Evolutionary conservation across 2,888 invertebrate species (phyloP).

Genomic region (Andrena trimmerana): DNA sequence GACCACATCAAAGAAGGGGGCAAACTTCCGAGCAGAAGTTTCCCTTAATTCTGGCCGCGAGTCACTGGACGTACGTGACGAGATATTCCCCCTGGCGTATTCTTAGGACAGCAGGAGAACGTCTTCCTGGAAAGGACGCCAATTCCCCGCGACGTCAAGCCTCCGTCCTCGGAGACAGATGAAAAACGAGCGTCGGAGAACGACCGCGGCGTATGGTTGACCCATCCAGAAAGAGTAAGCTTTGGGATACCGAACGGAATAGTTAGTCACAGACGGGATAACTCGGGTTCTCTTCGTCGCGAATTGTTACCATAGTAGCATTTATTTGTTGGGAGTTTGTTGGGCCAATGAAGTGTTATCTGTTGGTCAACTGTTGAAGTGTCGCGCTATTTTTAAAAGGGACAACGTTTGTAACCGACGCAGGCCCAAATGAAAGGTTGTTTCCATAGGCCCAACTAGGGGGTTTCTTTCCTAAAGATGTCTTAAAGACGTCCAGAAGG

Average conservation of each 20-base stretch:
- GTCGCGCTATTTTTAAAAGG: too few relatives aligned
- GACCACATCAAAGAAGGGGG: slow-evolving; percentile 11
- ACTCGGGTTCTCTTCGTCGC: slow-evolving; percentile 31
- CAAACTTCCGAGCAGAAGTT: slow-evolving; percentile 65
- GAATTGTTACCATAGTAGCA: slow-evolving; percentile 10
- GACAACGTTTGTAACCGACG: too few relatives aligned
- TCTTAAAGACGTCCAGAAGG: too few relatives aligned
- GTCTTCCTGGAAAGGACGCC: slow-evolving; percentile 60
- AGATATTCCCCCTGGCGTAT: slow-evolving; percentile 67
- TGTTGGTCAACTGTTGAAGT: too few relatives aligned
- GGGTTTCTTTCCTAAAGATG: too few relatives aligned
- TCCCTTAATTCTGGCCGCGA: slow-evolving; percentile 68
- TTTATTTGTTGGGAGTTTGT: too few relatives aligned
- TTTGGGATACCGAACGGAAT: slow-evolving; percentile 49
- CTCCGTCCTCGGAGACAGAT: slow-evolving; percentile 70
- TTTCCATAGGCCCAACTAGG: too few relatives aligned
- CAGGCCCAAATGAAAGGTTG: too few relatives aligned
- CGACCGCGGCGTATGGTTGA: slow-evolving; percentile 49
- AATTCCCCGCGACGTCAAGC: slow-evolving; percentile 70
- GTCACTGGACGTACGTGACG: slow-evolving; percentile 71
- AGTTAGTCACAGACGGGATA: slow-evolving; percentile 55
- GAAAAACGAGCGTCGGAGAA: slow-evolving; percentile 69
- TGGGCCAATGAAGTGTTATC: too few relatives aligned
- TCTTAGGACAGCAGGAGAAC: slow-evolving; percentile 51
- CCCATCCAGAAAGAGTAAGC: slow-evolving; percentile 54